phyloP scores from a whole-genome alignment of 2,888 invertebrate species.

The Meteorus colon region DNA sequence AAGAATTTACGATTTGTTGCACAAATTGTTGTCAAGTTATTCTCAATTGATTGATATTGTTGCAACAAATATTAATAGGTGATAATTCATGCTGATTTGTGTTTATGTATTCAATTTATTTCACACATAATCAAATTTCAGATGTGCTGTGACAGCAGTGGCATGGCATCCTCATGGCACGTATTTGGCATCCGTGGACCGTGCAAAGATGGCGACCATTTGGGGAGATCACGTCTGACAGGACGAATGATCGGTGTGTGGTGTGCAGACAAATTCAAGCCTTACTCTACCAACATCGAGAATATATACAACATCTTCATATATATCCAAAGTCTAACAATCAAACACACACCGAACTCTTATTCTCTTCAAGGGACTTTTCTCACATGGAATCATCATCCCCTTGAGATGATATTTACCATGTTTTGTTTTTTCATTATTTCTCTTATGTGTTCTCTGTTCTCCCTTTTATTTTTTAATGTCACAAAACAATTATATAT shows the following conservation, averaged over 20 bases:
- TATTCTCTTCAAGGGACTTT: not conserved
- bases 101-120: not conserved
- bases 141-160: slow-evolving; percentile 89
- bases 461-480: not conserved
- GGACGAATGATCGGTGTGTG: slow-evolving; percentile 54
- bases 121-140: slow-evolving; percentile 69
- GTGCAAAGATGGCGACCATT: slow-evolving; percentile 85
- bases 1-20: too few species aligned
- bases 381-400: slow-evolving; percentile 21
- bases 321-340: not conserved
- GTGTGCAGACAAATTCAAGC: not conserved
- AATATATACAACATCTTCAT: not conserved
- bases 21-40: too few species aligned
- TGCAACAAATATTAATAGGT: too few species aligned
- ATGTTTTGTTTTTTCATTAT: not conserved
- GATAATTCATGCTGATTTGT: not conserved
- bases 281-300: not conserved
- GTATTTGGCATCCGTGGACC: slow-evolving; percentile 87
- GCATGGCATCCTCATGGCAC: slow-evolving; percentile 91
- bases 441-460: not conserved
- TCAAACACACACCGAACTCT: not conserved
- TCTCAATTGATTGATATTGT: too few species aligned
- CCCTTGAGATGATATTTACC: slow-evolving; percentile 15
- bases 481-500: not conserved
- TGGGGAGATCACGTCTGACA: slow-evolving; percentile 82